These are phyloP conservation scores for Thera britannica DNA, from an alignment of 2,888 invertebrate genomes.

Conservation along the genomic window DNA sequence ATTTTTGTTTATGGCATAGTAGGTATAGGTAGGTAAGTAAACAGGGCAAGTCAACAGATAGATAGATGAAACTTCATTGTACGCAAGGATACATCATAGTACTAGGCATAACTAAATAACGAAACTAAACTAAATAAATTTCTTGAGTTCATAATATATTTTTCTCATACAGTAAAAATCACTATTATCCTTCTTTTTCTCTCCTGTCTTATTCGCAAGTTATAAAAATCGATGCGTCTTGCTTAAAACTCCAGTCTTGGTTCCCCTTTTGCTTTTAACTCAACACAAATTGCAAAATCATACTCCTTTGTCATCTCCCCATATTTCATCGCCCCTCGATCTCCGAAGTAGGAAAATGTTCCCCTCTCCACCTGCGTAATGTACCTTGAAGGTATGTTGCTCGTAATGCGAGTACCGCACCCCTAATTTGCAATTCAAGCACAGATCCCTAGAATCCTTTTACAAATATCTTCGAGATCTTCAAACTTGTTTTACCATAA, in stretches of 20 bases:
- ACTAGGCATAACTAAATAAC: too few species aligned
- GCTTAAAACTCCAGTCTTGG: constrained; percentile 4
- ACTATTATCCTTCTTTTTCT: background rate
- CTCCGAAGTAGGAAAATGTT: constrained; percentile 1
- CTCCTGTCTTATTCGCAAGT: background rate
- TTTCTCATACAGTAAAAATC: too few species aligned
- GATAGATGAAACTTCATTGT: too few species aligned
- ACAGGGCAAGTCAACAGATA: background rate
- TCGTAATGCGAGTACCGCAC: constrained; percentile 5
- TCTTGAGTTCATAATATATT: too few species aligned
- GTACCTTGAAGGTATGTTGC: background rate
- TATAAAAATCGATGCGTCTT: background rate
- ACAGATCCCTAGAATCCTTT: constrained; percentile 5
- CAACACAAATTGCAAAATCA: constrained; percentile 23
- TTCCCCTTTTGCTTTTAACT: constrained; percentile 2
- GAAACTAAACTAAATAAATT: too few species aligned
- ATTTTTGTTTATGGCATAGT: too few species aligned
- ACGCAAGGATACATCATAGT: too few species aligned
- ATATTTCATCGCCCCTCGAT: constrained; percentile 25
- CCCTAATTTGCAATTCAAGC: constrained; percentile 23
- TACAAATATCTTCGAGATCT: constrained; percentile 7
- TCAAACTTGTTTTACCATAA: background rate
- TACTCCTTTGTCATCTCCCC: constrained; percentile 24
- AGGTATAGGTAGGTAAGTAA: background rate
- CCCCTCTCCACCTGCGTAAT: constrained; percentile 17